Conservation (phyloP, 2,888 invertebrate genomes). For the Chaitophorus viminalis region DNA sequence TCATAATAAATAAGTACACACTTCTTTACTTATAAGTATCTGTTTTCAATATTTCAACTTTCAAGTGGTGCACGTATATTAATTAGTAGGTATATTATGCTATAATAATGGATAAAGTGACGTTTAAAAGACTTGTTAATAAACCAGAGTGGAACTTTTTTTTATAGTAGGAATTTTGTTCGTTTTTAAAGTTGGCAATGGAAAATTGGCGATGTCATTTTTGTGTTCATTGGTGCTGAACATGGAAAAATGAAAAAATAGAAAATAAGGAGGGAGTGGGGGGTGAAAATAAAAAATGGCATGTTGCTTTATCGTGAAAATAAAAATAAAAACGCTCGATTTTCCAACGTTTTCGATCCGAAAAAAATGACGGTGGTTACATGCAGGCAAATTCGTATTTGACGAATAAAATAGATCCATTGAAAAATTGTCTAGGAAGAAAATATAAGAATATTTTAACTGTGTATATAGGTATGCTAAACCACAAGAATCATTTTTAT, state of each 20-base stretch:
- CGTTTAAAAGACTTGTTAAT: neutral
- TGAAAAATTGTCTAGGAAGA: neutral
- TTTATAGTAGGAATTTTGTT: neutral
- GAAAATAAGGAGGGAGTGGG: neutral
- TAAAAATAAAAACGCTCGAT: neutral
- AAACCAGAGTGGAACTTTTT: neutral
- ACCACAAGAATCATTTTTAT: neutral
- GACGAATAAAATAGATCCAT: neutral
- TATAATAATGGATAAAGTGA: neutral
- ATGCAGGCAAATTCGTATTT: neutral
- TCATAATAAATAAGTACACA: no score
- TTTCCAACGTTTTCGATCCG: neutral
- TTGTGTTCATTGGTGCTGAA: constrained; percentile 28
- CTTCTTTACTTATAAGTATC: neutral
- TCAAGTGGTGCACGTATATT: neutral
- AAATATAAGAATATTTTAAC: neutral
- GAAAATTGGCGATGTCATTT: constrained; percentile 23
- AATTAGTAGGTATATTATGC: neutral
- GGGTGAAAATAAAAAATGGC: neutral
- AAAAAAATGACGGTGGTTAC: neutral
- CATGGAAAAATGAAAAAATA: constrained; percentile 3
- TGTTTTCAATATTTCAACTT: neutral
- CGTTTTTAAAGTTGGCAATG: neutral
- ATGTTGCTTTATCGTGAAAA: neutral
- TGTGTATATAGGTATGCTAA: neutral